Conservation (phyloP, 2,888 invertebrate genomes). For the Clitarchus hookeri region DNA sequence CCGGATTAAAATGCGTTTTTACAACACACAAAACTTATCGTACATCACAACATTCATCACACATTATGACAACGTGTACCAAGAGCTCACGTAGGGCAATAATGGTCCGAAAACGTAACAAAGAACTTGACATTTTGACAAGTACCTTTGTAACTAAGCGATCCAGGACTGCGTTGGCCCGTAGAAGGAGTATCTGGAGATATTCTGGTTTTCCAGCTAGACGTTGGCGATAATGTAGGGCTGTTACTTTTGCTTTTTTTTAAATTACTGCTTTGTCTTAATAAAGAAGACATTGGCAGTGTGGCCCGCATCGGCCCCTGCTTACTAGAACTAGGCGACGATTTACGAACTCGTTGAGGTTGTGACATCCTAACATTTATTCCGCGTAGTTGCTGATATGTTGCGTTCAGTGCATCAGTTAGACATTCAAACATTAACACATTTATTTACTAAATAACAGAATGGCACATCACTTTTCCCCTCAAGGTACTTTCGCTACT, state of each 20-base stretch:
- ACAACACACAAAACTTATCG: too few relatives aligned
- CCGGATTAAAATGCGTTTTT: too few relatives aligned
- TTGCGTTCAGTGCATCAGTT: slow-evolving; percentile 37
- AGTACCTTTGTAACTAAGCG: slow-evolving; percentile 72
- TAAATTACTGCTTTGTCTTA: slow-evolving; percentile 66
- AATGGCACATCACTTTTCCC: slow-evolving; percentile 35
- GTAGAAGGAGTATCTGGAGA: slow-evolving; percentile 71
- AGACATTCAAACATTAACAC: slow-evolving; percentile 40
- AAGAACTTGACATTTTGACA: slow-evolving; percentile 24
- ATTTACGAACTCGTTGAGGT: slow-evolving; percentile 63
- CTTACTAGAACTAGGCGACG: slow-evolving; percentile 67
- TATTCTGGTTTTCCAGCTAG: slow-evolving; percentile 67
- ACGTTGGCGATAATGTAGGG: slow-evolving; percentile 69
- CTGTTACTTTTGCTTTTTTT: slow-evolving; percentile 66
- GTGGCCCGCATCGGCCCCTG: slow-evolving; percentile 77
- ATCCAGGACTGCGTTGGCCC: slow-evolving; percentile 75
- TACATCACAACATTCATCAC: too few relatives aligned
- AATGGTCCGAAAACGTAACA: background rate
- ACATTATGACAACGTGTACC: background rate
- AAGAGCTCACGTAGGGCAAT: background rate
- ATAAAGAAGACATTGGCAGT: slow-evolving; percentile 73
- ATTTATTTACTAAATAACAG: slow-evolving; percentile 39
- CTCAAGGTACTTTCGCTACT: slow-evolving; percentile 41
- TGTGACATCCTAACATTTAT: slow-evolving; percentile 58
- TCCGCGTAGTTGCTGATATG: slow-evolving; percentile 42